Evolutionary conservation across 1,140 invertebrate species (phyloP).

Genomic region (Pararge aegeria): DNA sequence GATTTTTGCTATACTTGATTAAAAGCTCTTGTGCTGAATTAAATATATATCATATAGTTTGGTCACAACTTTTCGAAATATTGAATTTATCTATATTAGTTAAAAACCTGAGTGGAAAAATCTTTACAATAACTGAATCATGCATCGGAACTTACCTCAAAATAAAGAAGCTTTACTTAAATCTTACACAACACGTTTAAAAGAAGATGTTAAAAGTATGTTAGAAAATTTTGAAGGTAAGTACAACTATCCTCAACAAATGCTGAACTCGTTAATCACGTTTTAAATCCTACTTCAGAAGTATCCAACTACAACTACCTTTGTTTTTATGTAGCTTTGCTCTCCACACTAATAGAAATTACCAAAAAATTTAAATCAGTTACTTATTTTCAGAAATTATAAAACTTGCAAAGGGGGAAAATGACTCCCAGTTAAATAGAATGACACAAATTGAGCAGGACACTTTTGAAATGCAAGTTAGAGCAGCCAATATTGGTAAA

Average conservation of each 20-base stretch:
- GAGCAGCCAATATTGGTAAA: conserved; percentile 94
- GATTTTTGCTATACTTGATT: too few species aligned
- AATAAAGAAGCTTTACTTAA: conserved; percentile 96
- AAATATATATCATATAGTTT: too few species aligned
- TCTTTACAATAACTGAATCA: conserved; percentile 30
- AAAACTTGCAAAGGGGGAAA: conserved; percentile 95
- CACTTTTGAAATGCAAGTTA: conserved; percentile 97
- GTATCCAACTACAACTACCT: too few species aligned
- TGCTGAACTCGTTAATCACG: too few species aligned
- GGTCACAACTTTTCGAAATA: too few species aligned
- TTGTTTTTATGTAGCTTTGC: too few species aligned
- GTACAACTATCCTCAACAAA: background rate
- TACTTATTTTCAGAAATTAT: conserved; percentile 88
- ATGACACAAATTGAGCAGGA: conserved; percentile 96
- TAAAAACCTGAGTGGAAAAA: too few species aligned
- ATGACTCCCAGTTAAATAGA: conserved; percentile 92
- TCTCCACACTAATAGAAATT: too few species aligned
- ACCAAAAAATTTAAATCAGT: too few species aligned
- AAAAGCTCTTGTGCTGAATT: too few species aligned
- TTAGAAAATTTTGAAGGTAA: conserved; percentile 96
- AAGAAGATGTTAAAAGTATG: conserved; percentile 98
- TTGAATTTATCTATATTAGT: too few species aligned
- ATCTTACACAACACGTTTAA: conserved; percentile 94
- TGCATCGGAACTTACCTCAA: conserved; percentile 87
- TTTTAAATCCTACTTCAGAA: too few species aligned